Conservation (phyloP, 2,113 vertebrate species). For the Dasyornis broadbenti region DNA sequence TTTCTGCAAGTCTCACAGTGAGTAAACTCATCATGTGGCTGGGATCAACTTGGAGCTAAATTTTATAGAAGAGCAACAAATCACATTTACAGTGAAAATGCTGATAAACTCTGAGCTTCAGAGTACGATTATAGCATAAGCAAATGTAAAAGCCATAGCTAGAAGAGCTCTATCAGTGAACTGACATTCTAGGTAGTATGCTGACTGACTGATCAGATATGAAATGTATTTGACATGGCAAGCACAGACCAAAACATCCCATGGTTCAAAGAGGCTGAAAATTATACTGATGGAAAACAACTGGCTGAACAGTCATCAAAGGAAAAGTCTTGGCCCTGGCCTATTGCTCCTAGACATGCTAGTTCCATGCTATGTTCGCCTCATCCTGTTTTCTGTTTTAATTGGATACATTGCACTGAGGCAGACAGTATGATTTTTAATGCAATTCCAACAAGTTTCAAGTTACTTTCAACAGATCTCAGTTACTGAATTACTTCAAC, state of each 20-base stretch:
- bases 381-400: constrained; percentile 65
- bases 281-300: constrained; percentile 34
- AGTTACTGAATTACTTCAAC: constrained; percentile 20
- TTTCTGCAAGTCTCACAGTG: not conserved
- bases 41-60: not conserved
- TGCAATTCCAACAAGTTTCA: constrained; percentile 28
- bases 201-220: not conserved
- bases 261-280: constrained; percentile 27
- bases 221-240: constrained; percentile 2
- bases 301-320: constrained; percentile 48
- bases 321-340: constrained; percentile 36
- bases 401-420: constrained; percentile 14
- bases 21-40: not conserved
- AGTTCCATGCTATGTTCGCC: not conserved
- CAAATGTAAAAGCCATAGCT: not conserved
- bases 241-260: constrained; percentile 10
- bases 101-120: not conserved
- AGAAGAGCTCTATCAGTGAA: not conserved
- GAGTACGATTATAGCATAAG: not conserved
- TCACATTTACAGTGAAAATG: not conserved
- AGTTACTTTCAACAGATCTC: constrained; percentile 39
- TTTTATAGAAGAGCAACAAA: not conserved
- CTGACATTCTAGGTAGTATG: not conserved
- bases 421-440: not conserved
- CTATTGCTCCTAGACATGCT: not conserved